Percentiles rank a stretch among this genome's conserved stretches.
Evolutionary conservation across 53 echinoderm and acorn worm genomes (phyloP).

Genomic region (Luidia sarsii): DNA sequence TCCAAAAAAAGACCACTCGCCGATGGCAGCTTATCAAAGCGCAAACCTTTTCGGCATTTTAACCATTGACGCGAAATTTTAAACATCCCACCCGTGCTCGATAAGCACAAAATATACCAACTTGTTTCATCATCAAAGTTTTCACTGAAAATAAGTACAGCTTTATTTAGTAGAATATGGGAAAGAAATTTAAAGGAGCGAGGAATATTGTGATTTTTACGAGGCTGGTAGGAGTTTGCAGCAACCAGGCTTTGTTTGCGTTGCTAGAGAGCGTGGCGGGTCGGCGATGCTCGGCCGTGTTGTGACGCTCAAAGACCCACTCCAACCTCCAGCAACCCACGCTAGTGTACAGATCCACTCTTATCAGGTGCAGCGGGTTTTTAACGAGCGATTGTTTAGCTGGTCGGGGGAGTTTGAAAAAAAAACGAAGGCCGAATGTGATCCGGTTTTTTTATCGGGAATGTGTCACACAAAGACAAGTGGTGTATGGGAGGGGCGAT

Average conservation of each 20-base stretch:
- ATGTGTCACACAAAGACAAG: no score
- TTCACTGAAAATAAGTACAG: no score
- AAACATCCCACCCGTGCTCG: no score
- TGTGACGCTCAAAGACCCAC: conserved; percentile 28
- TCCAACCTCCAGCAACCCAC: background rate
- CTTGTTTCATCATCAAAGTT: no score
- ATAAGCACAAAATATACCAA: no score
- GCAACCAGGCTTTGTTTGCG: conserved; percentile 48
- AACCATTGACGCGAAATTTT: background rate
- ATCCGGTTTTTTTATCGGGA: no score
- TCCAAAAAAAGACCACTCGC: background rate
- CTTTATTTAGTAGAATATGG: background rate
- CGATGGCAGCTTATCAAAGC: conserved; percentile 16
- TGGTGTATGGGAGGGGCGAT: no score
- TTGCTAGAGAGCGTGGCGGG: conserved; percentile 30
- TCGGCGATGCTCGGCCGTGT: background rate
- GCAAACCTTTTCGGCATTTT: conserved; percentile 37
- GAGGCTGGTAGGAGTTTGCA: conserved; percentile 13
- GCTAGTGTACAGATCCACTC: background rate
- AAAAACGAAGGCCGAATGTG: conserved; percentile 30
- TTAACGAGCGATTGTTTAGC: conserved; percentile 57
- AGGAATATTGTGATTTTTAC: conserved; percentile 1
- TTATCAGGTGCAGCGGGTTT: background rate
- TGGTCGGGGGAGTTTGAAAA: background rate
- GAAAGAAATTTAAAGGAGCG: background rate